A percentile compares a stretch with the other conserved stretches of the same genome.
These are phyloP conservation scores for Ophonus ardosiacus DNA, from an alignment of 2,888 invertebrate species.

Conservation along the genomic window DNA sequence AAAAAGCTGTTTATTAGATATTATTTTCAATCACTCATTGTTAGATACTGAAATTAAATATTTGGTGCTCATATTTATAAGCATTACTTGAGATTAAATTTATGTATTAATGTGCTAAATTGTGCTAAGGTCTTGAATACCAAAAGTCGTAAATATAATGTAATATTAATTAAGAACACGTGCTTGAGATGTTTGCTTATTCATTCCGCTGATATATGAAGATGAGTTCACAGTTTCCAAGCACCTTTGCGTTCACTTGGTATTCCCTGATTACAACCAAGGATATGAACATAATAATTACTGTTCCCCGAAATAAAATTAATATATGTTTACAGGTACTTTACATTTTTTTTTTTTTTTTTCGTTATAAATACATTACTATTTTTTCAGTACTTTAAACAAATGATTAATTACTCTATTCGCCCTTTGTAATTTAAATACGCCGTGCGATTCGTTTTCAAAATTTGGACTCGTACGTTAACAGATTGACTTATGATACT, in stretches of 20 bases:
- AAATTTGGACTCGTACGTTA: too few relatives aligned
- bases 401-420: too few relatives aligned
- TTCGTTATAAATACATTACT: too few relatives aligned
- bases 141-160: not conserved
- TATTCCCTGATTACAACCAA: constrained; percentile 14
- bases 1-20: too few relatives aligned
- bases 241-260: not conserved
- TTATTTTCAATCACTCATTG: too few relatives aligned
- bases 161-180: constrained; percentile 18
- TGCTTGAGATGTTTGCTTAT: constrained; percentile 3
- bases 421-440: too few relatives aligned
- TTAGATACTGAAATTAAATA: too few relatives aligned
- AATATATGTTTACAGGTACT: not conserved
- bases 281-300: constrained; percentile 16
- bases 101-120: not conserved
- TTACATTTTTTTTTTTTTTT: not conserved
- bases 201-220: constrained; percentile 12
- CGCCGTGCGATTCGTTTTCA: too few relatives aligned
- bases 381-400: too few relatives aligned
- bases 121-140: not conserved
- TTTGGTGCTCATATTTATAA: too few relatives aligned
- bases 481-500: too few relatives aligned
- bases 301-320: not conserved
- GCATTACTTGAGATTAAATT: too few relatives aligned
- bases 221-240: constrained; percentile 1